Conservation (phyloP, 2,888 invertebrate genomes). For the Lasioglossum zephyrum region DNA sequence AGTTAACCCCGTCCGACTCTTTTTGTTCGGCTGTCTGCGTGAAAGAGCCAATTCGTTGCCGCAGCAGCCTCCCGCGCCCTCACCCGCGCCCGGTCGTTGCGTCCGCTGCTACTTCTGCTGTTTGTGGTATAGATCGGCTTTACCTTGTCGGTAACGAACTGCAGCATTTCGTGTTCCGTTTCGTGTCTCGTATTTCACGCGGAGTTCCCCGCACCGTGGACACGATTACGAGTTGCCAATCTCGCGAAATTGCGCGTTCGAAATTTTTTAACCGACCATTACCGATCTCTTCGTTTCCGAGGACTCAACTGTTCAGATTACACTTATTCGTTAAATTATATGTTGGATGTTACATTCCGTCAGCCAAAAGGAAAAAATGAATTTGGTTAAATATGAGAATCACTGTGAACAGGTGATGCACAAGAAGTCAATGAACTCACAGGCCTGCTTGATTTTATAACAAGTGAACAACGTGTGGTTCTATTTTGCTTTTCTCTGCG, state of each 20-base stretch:
- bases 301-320: too few relatives aligned
- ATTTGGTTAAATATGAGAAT: too few relatives aligned
- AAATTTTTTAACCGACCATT: constrained; percentile 1
- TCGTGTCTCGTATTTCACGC: constrained; percentile 63
- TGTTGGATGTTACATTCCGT: too few relatives aligned
- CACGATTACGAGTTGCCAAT: constrained; percentile 27
- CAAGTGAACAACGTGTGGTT: too few relatives aligned
- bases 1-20: constrained; percentile 71
- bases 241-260: constrained; percentile 44
- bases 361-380: too few relatives aligned
- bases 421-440: too few relatives aligned
- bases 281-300: too few relatives aligned
- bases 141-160: constrained; percentile 71
- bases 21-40: constrained; percentile 68
- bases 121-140: constrained; percentile 62
- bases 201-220: constrained; percentile 15
- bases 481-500: too few relatives aligned
- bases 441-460: too few relatives aligned
- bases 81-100: constrained; percentile 7
- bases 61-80: background rate
- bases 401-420: too few relatives aligned
- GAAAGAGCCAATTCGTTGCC: constrained; percentile 55
- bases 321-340: too few relatives aligned
- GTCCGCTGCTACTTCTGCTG: constrained; percentile 43
- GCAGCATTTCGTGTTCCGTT: constrained; percentile 57